phyloP scores from a whole-genome alignment of 2,113 vertebrate species.

The Motacilla tschutschensis region DNA sequence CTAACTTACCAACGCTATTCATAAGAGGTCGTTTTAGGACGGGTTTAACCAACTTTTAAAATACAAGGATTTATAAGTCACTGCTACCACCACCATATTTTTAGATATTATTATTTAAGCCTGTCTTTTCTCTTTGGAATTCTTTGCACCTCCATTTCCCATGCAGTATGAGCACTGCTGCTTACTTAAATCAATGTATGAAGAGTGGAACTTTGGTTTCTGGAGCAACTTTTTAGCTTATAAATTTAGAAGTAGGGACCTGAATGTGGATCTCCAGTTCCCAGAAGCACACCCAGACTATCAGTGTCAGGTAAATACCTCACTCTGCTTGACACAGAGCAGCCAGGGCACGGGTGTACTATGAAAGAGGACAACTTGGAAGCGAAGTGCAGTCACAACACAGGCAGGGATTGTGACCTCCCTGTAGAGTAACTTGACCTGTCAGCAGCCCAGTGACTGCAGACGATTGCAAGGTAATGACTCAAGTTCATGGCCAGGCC shows the following conservation, averaged over 20 bases:
- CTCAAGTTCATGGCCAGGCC: not conserved
- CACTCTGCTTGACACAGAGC: not conserved
- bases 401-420: not conserved
- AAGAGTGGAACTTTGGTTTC: not conserved
- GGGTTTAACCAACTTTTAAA: not conserved
- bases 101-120: not conserved
- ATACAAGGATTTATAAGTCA: not conserved
- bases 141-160: not conserved
- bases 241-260: not conserved
- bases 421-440: fast-evolving
- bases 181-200: not conserved
- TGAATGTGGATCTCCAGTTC: not conserved
- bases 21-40: not conserved
- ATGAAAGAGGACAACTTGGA: not conserved
- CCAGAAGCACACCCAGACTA: not conserved
- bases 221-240: not conserved
- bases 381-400: not conserved
- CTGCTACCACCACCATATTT: not conserved
- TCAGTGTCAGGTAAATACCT: not conserved
- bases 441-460: not conserved
- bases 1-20: not conserved
- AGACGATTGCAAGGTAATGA: not conserved
- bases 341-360: fast-evolving
- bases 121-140: not conserved
- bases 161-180: not conserved